phyloP scores from a whole-genome alignment of 1,140 invertebrate species.

The Drosophila arizonae region DNA sequence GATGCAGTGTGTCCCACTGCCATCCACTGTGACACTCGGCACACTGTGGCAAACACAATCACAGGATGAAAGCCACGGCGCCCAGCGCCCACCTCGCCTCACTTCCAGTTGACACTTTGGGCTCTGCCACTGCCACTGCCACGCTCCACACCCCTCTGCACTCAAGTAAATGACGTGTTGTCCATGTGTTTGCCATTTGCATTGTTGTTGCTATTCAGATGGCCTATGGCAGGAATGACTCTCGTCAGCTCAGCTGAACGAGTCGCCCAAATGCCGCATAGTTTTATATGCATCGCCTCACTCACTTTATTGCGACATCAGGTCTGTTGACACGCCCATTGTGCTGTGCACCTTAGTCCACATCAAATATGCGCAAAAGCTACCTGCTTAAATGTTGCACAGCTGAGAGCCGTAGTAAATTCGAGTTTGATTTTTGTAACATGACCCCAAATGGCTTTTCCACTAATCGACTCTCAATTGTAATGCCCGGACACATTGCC shows the following conservation, averaged over 20 bases:
- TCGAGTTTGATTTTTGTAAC: too few relatives aligned
- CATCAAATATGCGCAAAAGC: slow-evolving; percentile 7
- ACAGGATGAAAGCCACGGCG: slow-evolving; percentile 48
- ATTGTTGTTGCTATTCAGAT: slow-evolving; percentile 53
- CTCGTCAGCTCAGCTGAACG: slow-evolving; percentile 21
- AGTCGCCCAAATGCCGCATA: slow-evolving; percentile 10
- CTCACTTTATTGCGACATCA: slow-evolving; percentile 60
- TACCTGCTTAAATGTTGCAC: neutral
- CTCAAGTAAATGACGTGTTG: slow-evolving; percentile 46
- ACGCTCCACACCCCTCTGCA: neutral
- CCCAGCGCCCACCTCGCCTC: slow-evolving; percentile 54
- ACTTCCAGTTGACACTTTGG: slow-evolving; percentile 75
- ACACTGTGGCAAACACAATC: slow-evolving; percentile 67
- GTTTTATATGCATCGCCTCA: slow-evolving; percentile 45
- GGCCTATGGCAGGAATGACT: slow-evolving; percentile 52
- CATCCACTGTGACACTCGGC: slow-evolving; percentile 72
- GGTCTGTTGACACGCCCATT: slow-evolving; percentile 28
- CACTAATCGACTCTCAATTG: too few relatives aligned
- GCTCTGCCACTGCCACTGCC: slow-evolving; percentile 3
- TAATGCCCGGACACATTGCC: too few relatives aligned
- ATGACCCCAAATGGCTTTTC: too few relatives aligned
- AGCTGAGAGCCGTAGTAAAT: neutral
- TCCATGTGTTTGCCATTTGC: slow-evolving; percentile 68
- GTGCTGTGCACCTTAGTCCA: neutral
- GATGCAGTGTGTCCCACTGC: slow-evolving; percentile 25